These are phyloP conservation scores for Panagrolaimus sp. DNA, from an alignment of 1,140 invertebrate species.

Conservation along the genomic window DNA sequence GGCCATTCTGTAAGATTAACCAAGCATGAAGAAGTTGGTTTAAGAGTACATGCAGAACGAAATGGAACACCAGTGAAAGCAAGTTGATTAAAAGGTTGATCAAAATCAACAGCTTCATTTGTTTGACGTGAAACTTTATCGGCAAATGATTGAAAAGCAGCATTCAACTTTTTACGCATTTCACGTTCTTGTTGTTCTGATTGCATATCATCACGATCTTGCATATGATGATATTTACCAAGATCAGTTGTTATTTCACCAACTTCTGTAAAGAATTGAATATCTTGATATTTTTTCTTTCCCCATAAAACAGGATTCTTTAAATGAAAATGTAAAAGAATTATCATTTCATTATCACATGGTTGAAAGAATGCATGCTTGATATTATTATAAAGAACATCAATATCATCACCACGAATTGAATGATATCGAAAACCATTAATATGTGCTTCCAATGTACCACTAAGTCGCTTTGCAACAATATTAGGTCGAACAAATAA, in stretches of 20 bases:
- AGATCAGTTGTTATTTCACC: slow-evolving; percentile 98
- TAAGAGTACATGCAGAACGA: slow-evolving; percentile 86
- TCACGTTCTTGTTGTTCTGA: slow-evolving; percentile 95
- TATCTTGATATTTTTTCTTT: slow-evolving; percentile 97
- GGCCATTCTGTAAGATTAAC: slow-evolving; percentile 98
- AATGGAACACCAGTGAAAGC: slow-evolving; percentile 96
- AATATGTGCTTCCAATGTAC: slow-evolving; percentile 80
- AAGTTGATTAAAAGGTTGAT: slow-evolving; percentile 91
- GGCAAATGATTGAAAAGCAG: slow-evolving; percentile 94
- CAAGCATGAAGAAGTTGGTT: slow-evolving; percentile 90
- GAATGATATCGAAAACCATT: slow-evolving; percentile 97
- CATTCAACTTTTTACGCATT: slow-evolving; percentile 87
- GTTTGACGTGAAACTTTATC: slow-evolving; percentile 94
- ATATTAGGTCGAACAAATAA: slow-evolving; percentile 98
- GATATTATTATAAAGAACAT: slow-evolving; percentile 98
- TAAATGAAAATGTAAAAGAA: slow-evolving; percentile 93
- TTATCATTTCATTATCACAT: slow-evolving; percentile 99
- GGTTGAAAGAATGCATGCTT: slow-evolving; percentile 99
- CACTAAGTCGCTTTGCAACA: slow-evolving; percentile 90
- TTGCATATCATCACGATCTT: slow-evolving; percentile 94
- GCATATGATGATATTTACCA: slow-evolving; percentile 98
- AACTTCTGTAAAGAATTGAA: slow-evolving; percentile 99
- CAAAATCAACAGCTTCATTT: slow-evolving; percentile 95
- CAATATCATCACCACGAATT: slow-evolving; percentile 94
- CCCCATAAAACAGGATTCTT: slow-evolving; percentile 99